Evolutionary conservation across 2,113 vertebrate species (phyloP).

Genomic region (Anguilla rostrata): DNA sequence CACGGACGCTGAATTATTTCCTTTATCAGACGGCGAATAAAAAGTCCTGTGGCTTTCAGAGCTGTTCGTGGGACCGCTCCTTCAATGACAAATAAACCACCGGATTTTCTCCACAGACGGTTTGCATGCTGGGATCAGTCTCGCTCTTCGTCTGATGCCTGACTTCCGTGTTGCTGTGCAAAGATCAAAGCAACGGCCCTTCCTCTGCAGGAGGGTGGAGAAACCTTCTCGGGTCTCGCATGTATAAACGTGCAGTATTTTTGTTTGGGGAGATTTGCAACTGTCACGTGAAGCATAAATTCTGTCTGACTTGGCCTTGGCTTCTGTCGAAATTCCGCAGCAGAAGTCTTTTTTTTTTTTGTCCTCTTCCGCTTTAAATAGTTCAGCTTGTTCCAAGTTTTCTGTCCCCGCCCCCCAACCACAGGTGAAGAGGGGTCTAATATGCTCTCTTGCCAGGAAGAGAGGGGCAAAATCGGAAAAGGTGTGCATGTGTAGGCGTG

Average conservation of each 20-base stretch:
- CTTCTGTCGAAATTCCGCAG: neutral
- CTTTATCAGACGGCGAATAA: constrained; percentile 33
- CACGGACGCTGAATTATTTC: constrained; percentile 37
- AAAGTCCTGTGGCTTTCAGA: constrained; percentile 28
- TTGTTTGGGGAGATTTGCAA: constrained; percentile 38
- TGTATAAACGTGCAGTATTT: constrained; percentile 17
- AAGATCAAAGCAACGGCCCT: constrained; percentile 9
- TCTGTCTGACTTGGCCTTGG: constrained; percentile 10
- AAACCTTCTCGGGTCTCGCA: constrained; percentile 1
- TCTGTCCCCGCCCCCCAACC: too few species aligned
- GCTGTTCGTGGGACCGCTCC: constrained; percentile 31
- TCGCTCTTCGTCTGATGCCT: constrained; percentile 7
- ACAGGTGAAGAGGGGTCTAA: too few species aligned
- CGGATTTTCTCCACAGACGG: neutral
- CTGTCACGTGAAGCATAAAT: neutral
- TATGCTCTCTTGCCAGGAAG: too few species aligned
- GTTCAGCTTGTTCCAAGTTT: too few species aligned
- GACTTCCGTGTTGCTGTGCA: neutral
- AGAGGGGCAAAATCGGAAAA: neutral
- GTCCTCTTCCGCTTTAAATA: too few species aligned
- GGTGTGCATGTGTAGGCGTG: constrained; percentile 18
- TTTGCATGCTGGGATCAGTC: constrained; percentile 26
- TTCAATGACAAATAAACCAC: constrained; percentile 45
- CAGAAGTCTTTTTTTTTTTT: neutral
- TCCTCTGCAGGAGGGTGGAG: neutral